phyloP scores from a whole-genome alignment of 2,797 vertebrate species.

The Botia kubotai region DNA sequence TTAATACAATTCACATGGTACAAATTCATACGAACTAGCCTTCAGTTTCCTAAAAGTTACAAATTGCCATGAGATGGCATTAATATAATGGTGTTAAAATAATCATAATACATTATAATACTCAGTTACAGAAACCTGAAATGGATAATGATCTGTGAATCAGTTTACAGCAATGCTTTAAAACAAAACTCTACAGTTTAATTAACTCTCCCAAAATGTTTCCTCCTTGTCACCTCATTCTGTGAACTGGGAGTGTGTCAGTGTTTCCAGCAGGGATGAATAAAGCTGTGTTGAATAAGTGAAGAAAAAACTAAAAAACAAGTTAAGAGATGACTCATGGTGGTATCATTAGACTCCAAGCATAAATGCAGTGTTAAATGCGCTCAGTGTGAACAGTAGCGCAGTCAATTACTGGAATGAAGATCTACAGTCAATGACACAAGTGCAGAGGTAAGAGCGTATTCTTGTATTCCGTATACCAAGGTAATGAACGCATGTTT shows the following conservation, averaged over 20 bases:
- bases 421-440: neutral
- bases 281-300: constrained; percentile 18
- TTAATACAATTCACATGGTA: too few relatives aligned
- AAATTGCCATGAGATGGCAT: too few relatives aligned
- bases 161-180: neutral
- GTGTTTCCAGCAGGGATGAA: constrained; percentile 36
- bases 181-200: neutral
- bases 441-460: constrained; percentile 13
- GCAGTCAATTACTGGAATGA: neutral
- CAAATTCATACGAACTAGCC: too few relatives aligned
- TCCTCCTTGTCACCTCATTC: constrained; percentile 31
- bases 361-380: constrained; percentile 11
- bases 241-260: constrained; percentile 39
- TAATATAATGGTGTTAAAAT: too few relatives aligned
- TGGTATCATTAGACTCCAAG: neutral
- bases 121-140: neutral
- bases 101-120: neutral
- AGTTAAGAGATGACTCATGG: constrained; percentile 5
- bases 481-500: neutral
- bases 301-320: constrained; percentile 9
- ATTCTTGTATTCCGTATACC: neutral
- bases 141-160: constrained; percentile 18
- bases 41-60: too few relatives aligned
- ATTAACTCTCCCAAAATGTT: neutral
- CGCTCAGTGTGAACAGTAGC: neutral